A percentile compares a stretch with the other conserved stretches of the same genome.
These are phyloP conservation scores for Epinephelus lanceolatus DNA, from an alignment of 2,113 vertebrate species.

Conservation along the genomic window DNA sequence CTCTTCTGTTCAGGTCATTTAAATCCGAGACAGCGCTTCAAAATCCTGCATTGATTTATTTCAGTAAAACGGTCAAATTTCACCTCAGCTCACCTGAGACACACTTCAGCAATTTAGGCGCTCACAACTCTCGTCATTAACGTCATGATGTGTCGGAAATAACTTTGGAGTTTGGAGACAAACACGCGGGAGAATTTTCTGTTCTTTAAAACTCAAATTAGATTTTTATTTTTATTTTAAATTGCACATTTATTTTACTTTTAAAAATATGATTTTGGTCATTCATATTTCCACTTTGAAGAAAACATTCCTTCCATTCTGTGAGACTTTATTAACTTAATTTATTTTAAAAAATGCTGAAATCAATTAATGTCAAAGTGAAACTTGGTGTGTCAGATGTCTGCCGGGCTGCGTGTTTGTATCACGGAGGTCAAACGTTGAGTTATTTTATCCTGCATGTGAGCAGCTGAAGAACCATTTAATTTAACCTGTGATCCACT, in stretches of 20 bases:
- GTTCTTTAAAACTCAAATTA: neutral
- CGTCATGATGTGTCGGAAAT: neutral
- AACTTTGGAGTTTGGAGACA: neutral
- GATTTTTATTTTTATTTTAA: neutral
- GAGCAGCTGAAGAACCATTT: neutral
- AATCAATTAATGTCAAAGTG: neutral
- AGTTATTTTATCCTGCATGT: neutral
- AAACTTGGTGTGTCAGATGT: neutral
- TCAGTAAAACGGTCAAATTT: neutral
- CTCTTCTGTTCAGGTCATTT: slow-evolving; percentile 8
- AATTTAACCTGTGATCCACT: slow-evolving; percentile 4
- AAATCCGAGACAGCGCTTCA: neutral
- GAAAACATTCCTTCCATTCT: neutral
- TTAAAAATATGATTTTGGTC: neutral
- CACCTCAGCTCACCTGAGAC: slow-evolving; percentile 9
- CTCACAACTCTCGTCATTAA: neutral
- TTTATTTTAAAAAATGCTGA: neutral
- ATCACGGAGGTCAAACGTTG: neutral
- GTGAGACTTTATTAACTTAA: neutral
- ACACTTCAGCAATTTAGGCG: neutral
- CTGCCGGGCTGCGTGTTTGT: too few relatives aligned
- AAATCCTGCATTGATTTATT: slow-evolving; percentile 17
- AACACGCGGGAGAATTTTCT: neutral
- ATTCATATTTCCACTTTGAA: neutral
- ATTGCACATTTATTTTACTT: neutral